phyloP scores from a whole-genome alignment of 2,113 vertebrate genomes.

The Cavia porcellus region DNA sequence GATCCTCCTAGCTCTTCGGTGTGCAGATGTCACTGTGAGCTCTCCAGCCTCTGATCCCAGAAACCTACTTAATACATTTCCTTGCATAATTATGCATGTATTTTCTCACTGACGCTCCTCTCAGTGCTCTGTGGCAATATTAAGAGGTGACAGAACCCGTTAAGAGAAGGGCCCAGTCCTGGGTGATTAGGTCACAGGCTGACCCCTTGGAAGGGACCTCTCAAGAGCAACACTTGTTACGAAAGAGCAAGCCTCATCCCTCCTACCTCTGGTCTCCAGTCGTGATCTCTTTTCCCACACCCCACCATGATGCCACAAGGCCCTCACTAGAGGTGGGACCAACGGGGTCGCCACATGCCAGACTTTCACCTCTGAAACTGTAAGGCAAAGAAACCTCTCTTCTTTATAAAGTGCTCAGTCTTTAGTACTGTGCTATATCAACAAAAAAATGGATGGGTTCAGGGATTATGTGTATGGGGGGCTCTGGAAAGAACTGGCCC shows the following conservation, averaged over 20 bases:
- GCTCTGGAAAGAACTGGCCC: not conserved
- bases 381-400: not conserved
- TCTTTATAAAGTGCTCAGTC: not conserved
- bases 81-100: not conserved
- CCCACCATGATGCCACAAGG: not conserved
- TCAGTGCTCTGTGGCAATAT: not conserved
- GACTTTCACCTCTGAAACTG: not conserved
- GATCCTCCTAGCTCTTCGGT: not conserved
- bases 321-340: not conserved
- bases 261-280: not conserved
- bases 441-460: no score
- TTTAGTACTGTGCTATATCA: not conserved
- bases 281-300: not conserved
- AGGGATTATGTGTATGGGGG: not conserved
- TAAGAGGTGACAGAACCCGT: not conserved
- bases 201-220: not conserved
- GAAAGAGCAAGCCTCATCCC: not conserved
- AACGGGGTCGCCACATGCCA: not conserved
- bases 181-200: no score
- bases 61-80: not conserved
- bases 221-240: no score
- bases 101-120: not conserved
- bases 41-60: not conserved
- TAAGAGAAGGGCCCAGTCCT: no score
- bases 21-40: not conserved